Percentiles rank a stretch among this genome's conserved stretches.
These are phyloP conservation scores for Chlorops oryzae DNA, from an alignment of 1,140 invertebrate species.

Conservation along the genomic window DNA sequence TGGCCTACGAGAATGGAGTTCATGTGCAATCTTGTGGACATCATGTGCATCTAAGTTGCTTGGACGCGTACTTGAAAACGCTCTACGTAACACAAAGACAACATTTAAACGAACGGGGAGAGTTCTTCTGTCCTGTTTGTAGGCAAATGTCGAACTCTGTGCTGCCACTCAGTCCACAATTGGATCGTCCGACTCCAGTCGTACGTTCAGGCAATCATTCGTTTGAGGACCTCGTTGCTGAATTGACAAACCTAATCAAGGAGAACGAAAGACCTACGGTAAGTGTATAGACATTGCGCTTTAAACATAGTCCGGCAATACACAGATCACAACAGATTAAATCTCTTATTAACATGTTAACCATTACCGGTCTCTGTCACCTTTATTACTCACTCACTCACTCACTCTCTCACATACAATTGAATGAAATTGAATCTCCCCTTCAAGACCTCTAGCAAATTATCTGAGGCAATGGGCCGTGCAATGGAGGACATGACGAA, in stretches of 20 bases:
- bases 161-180: slow-evolving; percentile 76
- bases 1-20: slow-evolving; percentile 88
- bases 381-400: neutral
- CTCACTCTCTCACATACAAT: neutral
- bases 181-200: slow-evolving; percentile 61
- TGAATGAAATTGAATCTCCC: neutral
- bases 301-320: neutral
- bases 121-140: slow-evolving; percentile 91
- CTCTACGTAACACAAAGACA: slow-evolving; percentile 69
- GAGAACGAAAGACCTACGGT: slow-evolving; percentile 62
- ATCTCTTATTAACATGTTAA: slow-evolving; percentile 10
- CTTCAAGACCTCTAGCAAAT: slow-evolving; percentile 55
- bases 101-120: slow-evolving; percentile 73
- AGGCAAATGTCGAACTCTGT: slow-evolving; percentile 90
- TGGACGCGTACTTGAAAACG: slow-evolving; percentile 80
- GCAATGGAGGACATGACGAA: slow-evolving; percentile 92
- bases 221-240: slow-evolving; percentile 53
- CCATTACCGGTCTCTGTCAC: no score
- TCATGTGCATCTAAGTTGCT: slow-evolving; percentile 88
- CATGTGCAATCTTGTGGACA: slow-evolving; percentile 95
- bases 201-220: slow-evolving; percentile 57
- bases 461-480: slow-evolving; percentile 73
- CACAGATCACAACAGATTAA: neutral
- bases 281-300: slow-evolving; percentile 32
- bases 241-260: slow-evolving; percentile 60